Conservation (phyloP, 2,888 invertebrate genomes). For the Machimus rusticus region DNA sequence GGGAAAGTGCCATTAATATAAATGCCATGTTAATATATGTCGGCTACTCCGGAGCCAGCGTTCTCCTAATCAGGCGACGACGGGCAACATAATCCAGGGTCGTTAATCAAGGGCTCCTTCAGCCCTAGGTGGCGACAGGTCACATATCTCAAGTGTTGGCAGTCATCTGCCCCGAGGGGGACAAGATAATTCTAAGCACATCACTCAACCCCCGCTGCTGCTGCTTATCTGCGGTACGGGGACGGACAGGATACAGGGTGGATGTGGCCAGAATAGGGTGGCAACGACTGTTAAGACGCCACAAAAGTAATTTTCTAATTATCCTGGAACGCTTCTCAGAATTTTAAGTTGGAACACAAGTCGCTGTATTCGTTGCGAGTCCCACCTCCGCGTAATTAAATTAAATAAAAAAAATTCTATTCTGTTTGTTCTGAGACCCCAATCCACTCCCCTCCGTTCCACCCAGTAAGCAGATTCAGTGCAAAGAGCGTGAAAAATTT, state of each 20-base stretch:
- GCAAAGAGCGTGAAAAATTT: background rate
- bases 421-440: background rate
- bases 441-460: background rate
- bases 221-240: background rate
- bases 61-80: background rate
- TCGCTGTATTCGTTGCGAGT: background rate
- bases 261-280: background rate
- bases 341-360: background rate
- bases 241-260: background rate
- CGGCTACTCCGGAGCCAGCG: background rate
- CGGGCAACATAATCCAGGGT: background rate
- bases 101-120: background rate
- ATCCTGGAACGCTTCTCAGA: background rate
- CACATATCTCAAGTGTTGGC: background rate
- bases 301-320: constrained; percentile 15
- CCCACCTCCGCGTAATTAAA: background rate
- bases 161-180: background rate
- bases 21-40: background rate
- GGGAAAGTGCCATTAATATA: background rate
- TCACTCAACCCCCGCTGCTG: background rate
- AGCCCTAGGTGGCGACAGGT: background rate
- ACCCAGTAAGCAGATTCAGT: background rate
- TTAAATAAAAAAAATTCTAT: background rate
- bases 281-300: background rate
- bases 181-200: background rate